A percentile compares a stretch with the other conserved stretches of the same genome.
These are phyloP conservation scores for Heliothis subflexa DNA, from an alignment of 1,140 invertebrate genomes.

Conservation along the genomic window DNA sequence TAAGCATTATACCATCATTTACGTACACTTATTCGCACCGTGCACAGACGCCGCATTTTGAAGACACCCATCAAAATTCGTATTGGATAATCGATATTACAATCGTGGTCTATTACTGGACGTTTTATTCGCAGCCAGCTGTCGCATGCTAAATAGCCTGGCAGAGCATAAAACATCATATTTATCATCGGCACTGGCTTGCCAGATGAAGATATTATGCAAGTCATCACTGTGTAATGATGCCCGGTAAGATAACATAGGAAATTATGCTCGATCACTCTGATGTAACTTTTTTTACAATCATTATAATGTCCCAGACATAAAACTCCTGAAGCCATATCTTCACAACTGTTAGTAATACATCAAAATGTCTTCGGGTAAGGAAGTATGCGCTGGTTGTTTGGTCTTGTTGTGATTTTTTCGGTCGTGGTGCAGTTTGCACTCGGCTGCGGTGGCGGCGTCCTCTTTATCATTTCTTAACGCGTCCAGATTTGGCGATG, in stretches of 20 bases:
- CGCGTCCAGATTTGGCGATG: conserved; percentile 83
- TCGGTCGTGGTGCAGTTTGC: conserved; percentile 56
- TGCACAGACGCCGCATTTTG: conserved; percentile 62
- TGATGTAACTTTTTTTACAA: conserved; percentile 48
- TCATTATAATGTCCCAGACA: conserved; percentile 28
- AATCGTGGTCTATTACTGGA: conserved; percentile 49
- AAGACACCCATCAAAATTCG: conserved; percentile 58
- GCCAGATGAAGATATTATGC: conserved; percentile 60
- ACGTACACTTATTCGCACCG: conserved; percentile 70
- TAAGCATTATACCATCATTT: conserved; percentile 69
- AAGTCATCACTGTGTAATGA: conserved; percentile 56
- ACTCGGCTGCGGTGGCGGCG: conserved; percentile 63
- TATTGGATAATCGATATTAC: conserved; percentile 63
- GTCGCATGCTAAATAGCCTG: conserved; percentile 49
- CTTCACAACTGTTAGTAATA: conserved; percentile 31
- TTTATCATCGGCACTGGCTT: conserved; percentile 42
- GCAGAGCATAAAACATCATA: conserved; percentile 45
- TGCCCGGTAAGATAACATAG: conserved; percentile 51
- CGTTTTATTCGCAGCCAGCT: conserved; percentile 45
- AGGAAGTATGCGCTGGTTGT: conserved; percentile 58
- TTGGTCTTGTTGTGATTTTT: conserved; percentile 63
- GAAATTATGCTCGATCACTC: conserved; percentile 58
- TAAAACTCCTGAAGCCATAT: conserved; percentile 21
- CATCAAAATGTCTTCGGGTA: conserved; percentile 49
- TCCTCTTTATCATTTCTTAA: conserved; percentile 83